phyloP scores from a whole-genome alignment of 2,113 vertebrate genomes.

The Phainopepla nitens region DNA sequence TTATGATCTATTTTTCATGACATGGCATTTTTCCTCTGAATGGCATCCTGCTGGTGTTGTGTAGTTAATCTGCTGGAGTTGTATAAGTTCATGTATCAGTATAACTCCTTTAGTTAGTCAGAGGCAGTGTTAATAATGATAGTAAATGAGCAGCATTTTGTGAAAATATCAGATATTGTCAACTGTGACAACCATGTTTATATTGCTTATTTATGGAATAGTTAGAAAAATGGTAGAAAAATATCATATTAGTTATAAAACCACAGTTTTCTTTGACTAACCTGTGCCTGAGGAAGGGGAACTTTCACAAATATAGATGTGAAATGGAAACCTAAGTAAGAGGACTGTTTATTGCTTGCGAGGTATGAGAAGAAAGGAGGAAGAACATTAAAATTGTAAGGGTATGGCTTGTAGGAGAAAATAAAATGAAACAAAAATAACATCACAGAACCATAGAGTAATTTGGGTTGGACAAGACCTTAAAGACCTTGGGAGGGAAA shows the following conservation, averaged over 20 bases:
- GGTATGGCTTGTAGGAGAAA: neutral
- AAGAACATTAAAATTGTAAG: neutral
- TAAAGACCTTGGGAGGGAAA: neutral
- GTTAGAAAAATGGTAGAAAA: neutral
- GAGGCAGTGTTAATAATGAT: neutral
- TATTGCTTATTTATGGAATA: neutral
- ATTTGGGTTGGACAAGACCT: neutral
- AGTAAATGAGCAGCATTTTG: neutral
- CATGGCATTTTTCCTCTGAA: conserved; percentile 26
- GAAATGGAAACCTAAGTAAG: neutral
- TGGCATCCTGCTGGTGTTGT: neutral
- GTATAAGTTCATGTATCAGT: neutral
- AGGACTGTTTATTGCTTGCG: neutral
- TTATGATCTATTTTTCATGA: conserved; percentile 47
- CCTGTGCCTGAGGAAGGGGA: neutral
- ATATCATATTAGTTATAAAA: neutral
- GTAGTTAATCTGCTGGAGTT: neutral
- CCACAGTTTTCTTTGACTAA: neutral
- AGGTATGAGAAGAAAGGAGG: neutral
- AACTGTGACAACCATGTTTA: neutral
- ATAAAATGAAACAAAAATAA: neutral
- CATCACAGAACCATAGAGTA: neutral
- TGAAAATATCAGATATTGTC: neutral
- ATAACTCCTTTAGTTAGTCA: neutral
- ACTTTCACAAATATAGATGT: neutral